Evolutionary conservation across 2,888 invertebrate genomes (phyloP).

Genomic region (Villa cingulata): DNA sequence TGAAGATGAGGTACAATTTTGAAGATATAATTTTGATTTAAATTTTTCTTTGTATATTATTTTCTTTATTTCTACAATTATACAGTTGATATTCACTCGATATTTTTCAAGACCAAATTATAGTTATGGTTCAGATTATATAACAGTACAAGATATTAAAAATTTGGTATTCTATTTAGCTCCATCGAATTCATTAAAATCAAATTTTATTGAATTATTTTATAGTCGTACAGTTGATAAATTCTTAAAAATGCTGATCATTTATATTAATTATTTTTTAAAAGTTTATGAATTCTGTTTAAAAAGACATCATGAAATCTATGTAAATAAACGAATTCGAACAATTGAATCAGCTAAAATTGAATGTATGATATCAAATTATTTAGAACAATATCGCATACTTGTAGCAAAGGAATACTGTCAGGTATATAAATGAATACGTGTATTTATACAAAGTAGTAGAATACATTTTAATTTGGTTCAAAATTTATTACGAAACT

Average conservation of each 20-base stretch:
- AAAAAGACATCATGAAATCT: conserved; percentile 27
- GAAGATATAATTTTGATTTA: too few species aligned
- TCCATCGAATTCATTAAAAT: conserved; percentile 19
- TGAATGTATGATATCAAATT: conserved; percentile 24
- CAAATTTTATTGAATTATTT: conserved; percentile 25
- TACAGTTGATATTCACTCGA: background rate
- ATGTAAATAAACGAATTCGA: conserved; percentile 3
- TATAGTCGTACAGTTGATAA: conserved; percentile 23
- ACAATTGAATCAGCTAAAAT: conserved; percentile 19
- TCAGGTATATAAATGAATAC: conserved; percentile 10
- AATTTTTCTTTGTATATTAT: too few species aligned
- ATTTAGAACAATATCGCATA: conserved; percentile 27
- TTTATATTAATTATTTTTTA: conserved; percentile 32
- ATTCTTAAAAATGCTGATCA: conserved; percentile 26
- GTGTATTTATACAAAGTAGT: conserved; percentile 6
- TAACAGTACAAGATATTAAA: conserved; percentile 28
- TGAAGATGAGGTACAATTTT: too few species aligned
- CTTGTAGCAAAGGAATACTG: conserved; percentile 31
- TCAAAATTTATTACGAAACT: too few species aligned
- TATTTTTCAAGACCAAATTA: background rate
- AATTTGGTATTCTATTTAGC: conserved; percentile 27
- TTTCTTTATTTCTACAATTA: too few species aligned
- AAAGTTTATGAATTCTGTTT: conserved; percentile 28
- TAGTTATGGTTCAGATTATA: background rate
- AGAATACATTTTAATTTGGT: too few species aligned